phyloP scores from a whole-genome alignment of 2,797 vertebrate species.

The Lithobates sylvaticus region DNA sequence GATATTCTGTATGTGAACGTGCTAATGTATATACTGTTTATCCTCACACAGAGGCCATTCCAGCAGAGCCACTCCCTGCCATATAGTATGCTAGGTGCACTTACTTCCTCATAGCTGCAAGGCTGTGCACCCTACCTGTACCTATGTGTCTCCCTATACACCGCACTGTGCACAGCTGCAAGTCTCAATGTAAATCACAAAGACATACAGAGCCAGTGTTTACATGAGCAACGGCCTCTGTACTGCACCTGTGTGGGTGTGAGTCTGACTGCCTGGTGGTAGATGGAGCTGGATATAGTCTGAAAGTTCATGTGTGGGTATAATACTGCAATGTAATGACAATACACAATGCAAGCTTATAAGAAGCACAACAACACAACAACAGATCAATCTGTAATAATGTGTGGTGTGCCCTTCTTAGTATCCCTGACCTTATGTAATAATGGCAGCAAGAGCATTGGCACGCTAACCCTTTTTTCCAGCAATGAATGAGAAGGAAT shows the following conservation, averaged over 20 bases:
- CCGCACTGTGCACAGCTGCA: background rate
- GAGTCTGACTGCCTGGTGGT: background rate
- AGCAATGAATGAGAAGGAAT: too few relatives aligned
- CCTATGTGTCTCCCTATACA: background rate
- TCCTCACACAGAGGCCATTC: constrained; percentile 43
- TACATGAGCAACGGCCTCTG: constrained; percentile 2
- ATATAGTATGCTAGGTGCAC: constrained; percentile 24
- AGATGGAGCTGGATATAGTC: background rate
- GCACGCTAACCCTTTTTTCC: too few relatives aligned
- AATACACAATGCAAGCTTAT: too few relatives aligned
- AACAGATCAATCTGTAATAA: too few relatives aligned
- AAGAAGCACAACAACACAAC: too few relatives aligned
- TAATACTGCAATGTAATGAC: too few relatives aligned
- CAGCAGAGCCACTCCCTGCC: constrained; percentile 46
- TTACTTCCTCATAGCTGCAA: constrained; percentile 47
- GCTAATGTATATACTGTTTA: constrained; percentile 52
- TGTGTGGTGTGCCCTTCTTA: too few relatives aligned
- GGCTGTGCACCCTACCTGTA: constrained; percentile 11
- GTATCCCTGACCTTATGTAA: too few relatives aligned
- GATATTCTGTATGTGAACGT: constrained; percentile 42
- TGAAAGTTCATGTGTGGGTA: too few relatives aligned
- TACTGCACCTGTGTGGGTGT: constrained; percentile 23
- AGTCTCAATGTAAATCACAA: constrained; percentile 3
- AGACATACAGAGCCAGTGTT: background rate
- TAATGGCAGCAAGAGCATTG: too few relatives aligned